phyloP scores from a whole-genome alignment of 2,797 vertebrate genomes.

The Aphelocoma californica region DNA sequence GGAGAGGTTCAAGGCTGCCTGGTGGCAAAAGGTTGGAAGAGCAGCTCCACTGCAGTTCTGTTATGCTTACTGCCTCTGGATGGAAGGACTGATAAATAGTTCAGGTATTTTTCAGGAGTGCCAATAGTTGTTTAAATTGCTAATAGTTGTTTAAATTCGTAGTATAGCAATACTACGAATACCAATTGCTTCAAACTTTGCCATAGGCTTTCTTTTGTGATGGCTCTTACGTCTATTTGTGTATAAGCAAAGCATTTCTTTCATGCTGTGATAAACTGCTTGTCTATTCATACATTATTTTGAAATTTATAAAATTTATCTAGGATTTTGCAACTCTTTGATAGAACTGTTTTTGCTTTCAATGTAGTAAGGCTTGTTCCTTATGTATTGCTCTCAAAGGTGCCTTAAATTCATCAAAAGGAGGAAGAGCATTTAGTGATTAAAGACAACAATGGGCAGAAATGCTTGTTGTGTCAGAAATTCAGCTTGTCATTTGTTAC shows the following conservation, averaged over 20 bases:
- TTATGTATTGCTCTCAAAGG: not conserved
- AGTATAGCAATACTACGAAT: not conserved
- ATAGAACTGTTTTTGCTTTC: not conserved
- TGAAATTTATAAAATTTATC: not conserved
- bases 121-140: not conserved
- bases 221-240: accelerated
- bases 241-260: not conserved
- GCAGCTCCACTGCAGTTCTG: not conserved
- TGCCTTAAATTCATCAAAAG: not conserved
- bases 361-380: not conserved
- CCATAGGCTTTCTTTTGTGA: not conserved
- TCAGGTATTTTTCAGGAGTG: not conserved
- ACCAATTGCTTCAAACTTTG: not conserved
- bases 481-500: not conserved
- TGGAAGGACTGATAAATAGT: not conserved
- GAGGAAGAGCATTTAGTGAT: not conserved
- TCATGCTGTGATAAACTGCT: not conserved
- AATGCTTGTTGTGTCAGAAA: not conserved
- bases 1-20: not conserved
- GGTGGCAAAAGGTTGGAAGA: not conserved
- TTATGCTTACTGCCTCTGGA: not conserved
- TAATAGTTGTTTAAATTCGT: not conserved
- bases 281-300: not conserved
- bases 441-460: not conserved
- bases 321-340: not conserved